A percentile compares a stretch with the other conserved stretches of the same genome.
Conservation (phyloP, 2,113 vertebrate species). For the Leptodactylus fuscus region DNA sequence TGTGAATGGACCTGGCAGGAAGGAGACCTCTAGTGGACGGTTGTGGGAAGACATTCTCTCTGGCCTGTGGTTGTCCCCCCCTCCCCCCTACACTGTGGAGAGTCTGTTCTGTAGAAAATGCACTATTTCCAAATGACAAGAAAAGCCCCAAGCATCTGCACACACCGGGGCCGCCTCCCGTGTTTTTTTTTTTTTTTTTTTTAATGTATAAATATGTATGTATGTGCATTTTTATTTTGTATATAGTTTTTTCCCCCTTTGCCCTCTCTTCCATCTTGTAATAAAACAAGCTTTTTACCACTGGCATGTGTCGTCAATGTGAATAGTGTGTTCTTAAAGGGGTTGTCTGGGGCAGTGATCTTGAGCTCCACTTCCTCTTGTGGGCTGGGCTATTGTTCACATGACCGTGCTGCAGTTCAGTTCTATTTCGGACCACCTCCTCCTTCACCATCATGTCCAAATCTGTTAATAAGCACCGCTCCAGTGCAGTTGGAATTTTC, state of each 20-base stretch:
- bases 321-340: not conserved
- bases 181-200: conserved; percentile 47
- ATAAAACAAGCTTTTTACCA: conserved; percentile 8
- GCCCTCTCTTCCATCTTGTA: conserved; percentile 4
- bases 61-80: conserved; percentile 9
- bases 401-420: too few relatives aligned
- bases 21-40: conserved; percentile 7
- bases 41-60: not conserved
- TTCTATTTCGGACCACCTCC: too few relatives aligned
- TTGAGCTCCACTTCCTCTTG: too few relatives aligned
- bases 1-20: not conserved
- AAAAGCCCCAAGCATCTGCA: conserved; percentile 38
- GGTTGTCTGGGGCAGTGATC: too few relatives aligned
- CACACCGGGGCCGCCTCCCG: conserved; percentile 27
- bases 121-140: conserved; percentile 50
- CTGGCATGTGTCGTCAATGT: not conserved
- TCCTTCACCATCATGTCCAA: too few relatives aligned
- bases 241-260: conserved; percentile 64
- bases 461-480: too few relatives aligned
- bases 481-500: too few relatives aligned
- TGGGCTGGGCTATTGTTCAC: too few relatives aligned
- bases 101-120: conserved; percentile 54
- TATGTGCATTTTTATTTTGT: conserved; percentile 70
- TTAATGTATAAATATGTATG: conserved; percentile 72
- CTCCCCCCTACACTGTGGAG: conserved; percentile 35